Conservation (phyloP, 2,888 invertebrate species). For the Limenitis camilla region DNA sequence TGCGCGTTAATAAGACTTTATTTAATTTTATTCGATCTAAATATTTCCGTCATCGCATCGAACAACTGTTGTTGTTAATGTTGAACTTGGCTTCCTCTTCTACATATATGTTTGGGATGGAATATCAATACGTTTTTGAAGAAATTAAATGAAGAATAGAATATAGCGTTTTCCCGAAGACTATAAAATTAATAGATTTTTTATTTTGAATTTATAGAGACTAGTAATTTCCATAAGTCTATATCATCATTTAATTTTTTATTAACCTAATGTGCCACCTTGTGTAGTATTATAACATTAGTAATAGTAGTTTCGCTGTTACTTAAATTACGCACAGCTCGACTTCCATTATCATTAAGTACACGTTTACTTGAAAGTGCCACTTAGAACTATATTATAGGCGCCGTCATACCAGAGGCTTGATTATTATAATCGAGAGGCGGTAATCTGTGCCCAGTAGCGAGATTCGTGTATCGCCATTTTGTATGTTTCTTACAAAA, state of each 20-base stretch:
- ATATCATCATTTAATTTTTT: constrained; percentile 4
- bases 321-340: constrained; percentile 41
- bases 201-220: not conserved
- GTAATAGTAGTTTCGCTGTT: constrained; percentile 32
- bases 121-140: too few species aligned
- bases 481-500: not conserved
- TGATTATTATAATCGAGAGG: constrained; percentile 22
- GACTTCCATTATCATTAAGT: constrained; percentile 40
- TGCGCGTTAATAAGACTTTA: too few species aligned
- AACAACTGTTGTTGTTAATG: too few species aligned
- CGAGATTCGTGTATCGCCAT: not conserved
- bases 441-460: constrained; percentile 5
- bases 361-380: constrained; percentile 56
- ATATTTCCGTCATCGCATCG: too few species aligned
- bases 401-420: constrained; percentile 34
- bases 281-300: constrained; percentile 24
- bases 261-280: constrained; percentile 6
- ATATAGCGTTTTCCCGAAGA: too few species aligned
- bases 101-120: too few species aligned
- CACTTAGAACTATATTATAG: constrained; percentile 49
- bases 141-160: too few species aligned
- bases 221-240: not conserved
- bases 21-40: too few species aligned
- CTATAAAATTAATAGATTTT: too few species aligned
- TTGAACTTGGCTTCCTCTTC: too few species aligned